Percentiles rank a stretch among this genome's conserved stretches.
Conservation (phyloP, 1,140 invertebrate species). For the Caenorhabditis briggsae region DNA sequence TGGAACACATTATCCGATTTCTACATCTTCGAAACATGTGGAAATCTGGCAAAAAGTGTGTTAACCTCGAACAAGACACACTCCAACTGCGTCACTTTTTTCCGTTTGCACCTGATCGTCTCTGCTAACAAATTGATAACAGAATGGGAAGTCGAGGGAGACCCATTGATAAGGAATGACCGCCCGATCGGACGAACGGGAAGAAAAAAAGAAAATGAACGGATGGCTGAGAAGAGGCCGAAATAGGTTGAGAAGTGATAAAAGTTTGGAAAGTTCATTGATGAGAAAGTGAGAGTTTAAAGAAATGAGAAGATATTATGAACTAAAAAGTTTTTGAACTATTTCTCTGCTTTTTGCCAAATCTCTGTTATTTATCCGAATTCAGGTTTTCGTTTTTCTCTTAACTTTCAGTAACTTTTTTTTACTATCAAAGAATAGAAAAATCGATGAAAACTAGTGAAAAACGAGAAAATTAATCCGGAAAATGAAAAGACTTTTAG, state of each 20-base stretch:
- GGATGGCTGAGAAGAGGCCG: background rate
- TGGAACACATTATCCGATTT: too few relatives aligned
- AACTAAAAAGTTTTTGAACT: too few relatives aligned
- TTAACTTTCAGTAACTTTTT: too few relatives aligned
- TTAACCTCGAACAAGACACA: slow-evolving; percentile 49
- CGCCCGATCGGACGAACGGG: slow-evolving; percentile 36
- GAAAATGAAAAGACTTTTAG: too few relatives aligned
- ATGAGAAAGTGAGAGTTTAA: background rate
- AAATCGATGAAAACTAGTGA: too few relatives aligned
- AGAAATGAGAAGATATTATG: background rate
- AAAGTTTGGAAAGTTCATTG: slow-evolving; percentile 9
- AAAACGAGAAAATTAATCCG: too few relatives aligned
- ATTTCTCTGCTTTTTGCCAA: too few relatives aligned
- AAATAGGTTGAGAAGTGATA: background rate
- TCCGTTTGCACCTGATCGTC: slow-evolving; percentile 30
- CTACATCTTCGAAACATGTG: too few relatives aligned
- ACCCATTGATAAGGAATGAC: slow-evolving; percentile 29
- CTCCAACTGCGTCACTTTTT: background rate
- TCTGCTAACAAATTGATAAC: slow-evolving; percentile 38
- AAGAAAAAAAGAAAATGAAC: background rate
- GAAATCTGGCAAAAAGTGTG: background rate
- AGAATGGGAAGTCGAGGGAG: background rate
- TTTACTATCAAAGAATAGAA: too few relatives aligned
- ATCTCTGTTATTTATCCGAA: too few relatives aligned
- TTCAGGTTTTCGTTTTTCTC: too few relatives aligned